These are phyloP conservation scores for Campylomormyrus tamandua DNA, from an alignment of 2,113 vertebrate genomes.

Conservation along the genomic window DNA sequence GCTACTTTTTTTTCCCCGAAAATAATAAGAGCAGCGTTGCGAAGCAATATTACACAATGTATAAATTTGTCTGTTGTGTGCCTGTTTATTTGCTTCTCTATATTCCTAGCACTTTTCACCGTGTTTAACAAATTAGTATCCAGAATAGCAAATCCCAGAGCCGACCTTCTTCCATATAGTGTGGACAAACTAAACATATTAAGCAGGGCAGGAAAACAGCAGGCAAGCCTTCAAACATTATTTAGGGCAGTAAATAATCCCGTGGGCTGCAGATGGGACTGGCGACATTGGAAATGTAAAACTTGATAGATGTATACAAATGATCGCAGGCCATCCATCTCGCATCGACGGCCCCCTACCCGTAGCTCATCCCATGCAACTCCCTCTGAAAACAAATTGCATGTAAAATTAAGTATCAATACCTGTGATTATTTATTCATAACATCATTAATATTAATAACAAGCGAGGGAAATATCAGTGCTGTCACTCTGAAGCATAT, in stretches of 20 bases:
- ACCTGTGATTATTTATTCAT: conserved; percentile 56
- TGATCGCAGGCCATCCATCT: conserved; percentile 36
- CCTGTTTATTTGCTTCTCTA: not conserved
- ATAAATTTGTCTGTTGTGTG: not conserved
- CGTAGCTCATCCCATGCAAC: conserved; percentile 36
- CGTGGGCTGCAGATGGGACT: conserved; percentile 32
- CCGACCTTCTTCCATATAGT: not conserved
- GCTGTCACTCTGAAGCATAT: conserved; percentile 23
- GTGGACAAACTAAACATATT: conserved; percentile 25
- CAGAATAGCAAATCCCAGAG: not conserved
- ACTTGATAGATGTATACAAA: conserved; percentile 50
- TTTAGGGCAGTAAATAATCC: conserved; percentile 34
- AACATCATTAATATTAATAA: conserved; percentile 57
- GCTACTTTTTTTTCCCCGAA: not conserved
- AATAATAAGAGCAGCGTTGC: not conserved
- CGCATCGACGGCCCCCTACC: conserved; percentile 45
- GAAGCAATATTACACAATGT: not conserved
- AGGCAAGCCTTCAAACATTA: conserved; percentile 23
- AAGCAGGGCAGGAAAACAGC: conserved; percentile 28
- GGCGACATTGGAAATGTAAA: conserved; percentile 29
- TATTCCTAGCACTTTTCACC: not conserved
- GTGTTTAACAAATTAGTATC: not conserved
- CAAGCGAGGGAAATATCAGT: conserved; percentile 21
- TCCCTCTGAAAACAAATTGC: conserved; percentile 47
- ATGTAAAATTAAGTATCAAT: conserved; percentile 49